Percentiles rank a stretch among this genome's conserved stretches.
Evolutionary conservation across 1,140 invertebrate genomes (phyloP).

Genomic region (Ceratina australensis): DNA sequence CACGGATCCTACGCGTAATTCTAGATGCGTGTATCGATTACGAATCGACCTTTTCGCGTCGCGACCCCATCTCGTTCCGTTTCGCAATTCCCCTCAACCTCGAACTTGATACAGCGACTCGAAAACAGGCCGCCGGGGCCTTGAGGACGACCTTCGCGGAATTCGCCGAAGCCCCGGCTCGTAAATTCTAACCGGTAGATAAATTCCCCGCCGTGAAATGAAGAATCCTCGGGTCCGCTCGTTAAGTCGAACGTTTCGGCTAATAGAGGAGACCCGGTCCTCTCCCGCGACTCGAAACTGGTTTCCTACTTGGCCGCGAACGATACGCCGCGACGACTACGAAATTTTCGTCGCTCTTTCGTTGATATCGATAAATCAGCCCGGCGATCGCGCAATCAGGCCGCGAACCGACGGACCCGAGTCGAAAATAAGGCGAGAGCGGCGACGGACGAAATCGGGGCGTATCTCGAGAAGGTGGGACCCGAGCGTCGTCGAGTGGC

Average conservation of each 20-base stretch:
- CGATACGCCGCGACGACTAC: neutral
- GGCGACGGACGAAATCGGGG: neutral
- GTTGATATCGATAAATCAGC: neutral
- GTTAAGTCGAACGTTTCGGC: constrained; percentile 5
- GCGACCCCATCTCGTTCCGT: neutral
- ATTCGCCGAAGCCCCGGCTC: neutral
- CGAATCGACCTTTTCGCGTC: neutral
- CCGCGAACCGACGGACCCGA: neutral
- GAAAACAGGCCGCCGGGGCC: neutral
- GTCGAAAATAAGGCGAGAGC: too few species aligned
- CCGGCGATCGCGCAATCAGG: neutral
- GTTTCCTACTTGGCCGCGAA: constrained; percentile 30
- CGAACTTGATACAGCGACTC: constrained; percentile 16
- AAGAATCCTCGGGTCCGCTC: neutral
- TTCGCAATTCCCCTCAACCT: neutral
- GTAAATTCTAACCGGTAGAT: neutral
- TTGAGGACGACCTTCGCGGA: constrained; percentile 10
- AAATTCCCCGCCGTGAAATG: neutral
- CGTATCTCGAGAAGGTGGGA: neutral
- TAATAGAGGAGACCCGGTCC: constrained; percentile 5
- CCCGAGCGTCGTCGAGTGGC: neutral
- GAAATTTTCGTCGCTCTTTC: neutral
- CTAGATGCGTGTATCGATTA: constrained; percentile 19
- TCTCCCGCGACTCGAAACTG: constrained; percentile 14
- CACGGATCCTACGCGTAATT: neutral